Evolutionary conservation across 2,113 vertebrate genomes (phyloP).

Genomic region (Salvelinus sp.): DNA sequence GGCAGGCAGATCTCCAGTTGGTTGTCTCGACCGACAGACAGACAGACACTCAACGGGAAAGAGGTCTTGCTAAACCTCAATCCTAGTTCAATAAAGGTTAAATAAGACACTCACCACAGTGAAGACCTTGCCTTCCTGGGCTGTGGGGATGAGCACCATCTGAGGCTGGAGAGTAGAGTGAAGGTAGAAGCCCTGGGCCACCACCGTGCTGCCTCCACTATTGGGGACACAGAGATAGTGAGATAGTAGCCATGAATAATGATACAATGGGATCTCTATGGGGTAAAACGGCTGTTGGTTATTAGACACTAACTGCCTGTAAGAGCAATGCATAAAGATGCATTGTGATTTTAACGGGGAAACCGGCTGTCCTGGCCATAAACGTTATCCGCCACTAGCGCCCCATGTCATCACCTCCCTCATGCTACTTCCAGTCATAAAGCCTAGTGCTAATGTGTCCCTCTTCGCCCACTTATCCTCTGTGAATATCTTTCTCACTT

Average conservation of each 20-base stretch:
- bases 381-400: conserved; percentile 13
- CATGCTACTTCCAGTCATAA: conserved; percentile 47
- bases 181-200: conserved; percentile 86
- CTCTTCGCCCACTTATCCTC: background rate
- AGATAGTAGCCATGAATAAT: background rate
- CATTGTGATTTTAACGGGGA: conserved; percentile 51
- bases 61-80: no score
- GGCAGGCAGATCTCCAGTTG: conserved; percentile 4
- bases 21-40: background rate
- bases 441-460: conserved; percentile 37
- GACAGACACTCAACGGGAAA: background rate
- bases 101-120: conserved; percentile 85
- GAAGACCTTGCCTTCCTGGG: conserved; percentile 80
- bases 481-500: background rate
- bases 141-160: conserved; percentile 85
- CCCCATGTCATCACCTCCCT: conserved; percentile 49
- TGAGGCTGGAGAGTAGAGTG: conserved; percentile 87
- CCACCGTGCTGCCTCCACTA: conserved; percentile 95
- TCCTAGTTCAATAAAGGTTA: no score
- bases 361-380: conserved; percentile 59
- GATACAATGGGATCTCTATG: background rate
- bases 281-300: conserved; percentile 2
- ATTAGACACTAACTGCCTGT: background rate
- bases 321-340: conserved; percentile 30
- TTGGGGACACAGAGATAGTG: conserved; percentile 13